phyloP scores from a whole-genome alignment of 1,140 invertebrate species.

The Temnothorax curvispinosus region DNA sequence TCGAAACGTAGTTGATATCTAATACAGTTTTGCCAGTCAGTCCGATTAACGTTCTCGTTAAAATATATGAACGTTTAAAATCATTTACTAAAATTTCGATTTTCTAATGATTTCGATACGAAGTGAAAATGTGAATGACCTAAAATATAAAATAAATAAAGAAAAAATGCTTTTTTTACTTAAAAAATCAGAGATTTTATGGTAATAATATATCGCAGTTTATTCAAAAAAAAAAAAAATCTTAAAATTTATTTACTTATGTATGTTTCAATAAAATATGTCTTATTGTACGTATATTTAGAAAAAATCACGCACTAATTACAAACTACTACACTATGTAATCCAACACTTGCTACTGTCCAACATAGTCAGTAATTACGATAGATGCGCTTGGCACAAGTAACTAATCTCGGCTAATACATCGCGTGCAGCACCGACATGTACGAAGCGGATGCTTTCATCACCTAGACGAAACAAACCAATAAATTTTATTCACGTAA shows the following conservation, averaged over 20 bases:
- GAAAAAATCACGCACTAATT: background rate
- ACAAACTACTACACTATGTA: background rate
- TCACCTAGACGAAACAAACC: constrained; percentile 31
- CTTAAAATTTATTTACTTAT: background rate
- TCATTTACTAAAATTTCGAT: background rate
- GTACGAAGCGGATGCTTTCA: constrained; percentile 56
- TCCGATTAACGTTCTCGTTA: background rate
- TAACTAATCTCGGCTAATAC: constrained; percentile 36
- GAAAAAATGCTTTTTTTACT: background rate
- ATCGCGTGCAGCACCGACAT: constrained; percentile 51
- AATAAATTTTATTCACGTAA: background rate
- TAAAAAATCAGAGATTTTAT: background rate
- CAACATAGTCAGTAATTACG: background rate
- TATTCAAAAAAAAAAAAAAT: background rate
- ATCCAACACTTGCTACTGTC: constrained; percentile 8
- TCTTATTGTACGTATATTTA: background rate
- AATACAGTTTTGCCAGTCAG: too few species aligned
- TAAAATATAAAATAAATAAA: background rate
- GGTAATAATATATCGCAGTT: background rate
- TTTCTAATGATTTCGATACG: background rate
- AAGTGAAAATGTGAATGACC: background rate
- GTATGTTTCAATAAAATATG: background rate
- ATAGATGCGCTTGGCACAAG: constrained; percentile 39
- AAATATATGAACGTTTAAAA: background rate
- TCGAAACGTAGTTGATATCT: too few species aligned